phyloP scores from a whole-genome alignment of 2,113 vertebrate species.

The Rhagologus leucostigma region DNA sequence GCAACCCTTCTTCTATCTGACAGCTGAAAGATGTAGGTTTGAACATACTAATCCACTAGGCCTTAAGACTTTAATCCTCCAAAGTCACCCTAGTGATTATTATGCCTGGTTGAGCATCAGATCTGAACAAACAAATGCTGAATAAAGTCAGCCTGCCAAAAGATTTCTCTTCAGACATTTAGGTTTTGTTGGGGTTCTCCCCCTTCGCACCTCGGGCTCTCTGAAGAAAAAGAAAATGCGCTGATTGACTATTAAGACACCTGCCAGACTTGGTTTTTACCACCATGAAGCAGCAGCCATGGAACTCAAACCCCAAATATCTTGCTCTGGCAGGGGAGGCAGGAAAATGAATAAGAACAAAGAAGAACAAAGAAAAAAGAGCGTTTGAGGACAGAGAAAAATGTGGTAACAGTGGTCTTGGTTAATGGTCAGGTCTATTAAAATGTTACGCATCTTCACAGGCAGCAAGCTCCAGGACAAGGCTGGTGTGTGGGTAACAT shows the following conservation, averaged over 20 bases:
- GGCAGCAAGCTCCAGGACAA: not conserved
- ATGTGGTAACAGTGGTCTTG: not conserved
- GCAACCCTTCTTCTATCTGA: slow-evolving; percentile 26
- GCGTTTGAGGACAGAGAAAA: not conserved
- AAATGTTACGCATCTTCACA: not conserved
- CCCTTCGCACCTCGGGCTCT: not conserved
- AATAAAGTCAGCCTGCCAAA: slow-evolving; percentile 19
- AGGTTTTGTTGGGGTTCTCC: not conserved
- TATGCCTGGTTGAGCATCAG: slow-evolving; percentile 46
- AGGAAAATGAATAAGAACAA: not conserved
- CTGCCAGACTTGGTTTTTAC: not conserved
- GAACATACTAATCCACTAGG: slow-evolving; percentile 47
- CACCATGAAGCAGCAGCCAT: not conserved
- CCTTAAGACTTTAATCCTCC: slow-evolving; percentile 63
- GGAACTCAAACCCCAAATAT: not conserved
- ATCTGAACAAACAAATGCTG: slow-evolving; percentile 35
- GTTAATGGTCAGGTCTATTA: not conserved
- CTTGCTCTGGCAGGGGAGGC: fast-evolving
- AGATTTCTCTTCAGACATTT: slow-evolving; percentile 23
- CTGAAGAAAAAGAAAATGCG: not conserved
- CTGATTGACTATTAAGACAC: not conserved
- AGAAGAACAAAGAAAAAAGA: not conserved
- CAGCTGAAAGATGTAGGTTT: slow-evolving; percentile 57
- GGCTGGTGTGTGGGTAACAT: not conserved
- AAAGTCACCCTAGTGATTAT: slow-evolving; percentile 43